phyloP scores from a whole-genome alignment of 2,888 invertebrate genomes.

The Siphonodentalium dalli region DNA sequence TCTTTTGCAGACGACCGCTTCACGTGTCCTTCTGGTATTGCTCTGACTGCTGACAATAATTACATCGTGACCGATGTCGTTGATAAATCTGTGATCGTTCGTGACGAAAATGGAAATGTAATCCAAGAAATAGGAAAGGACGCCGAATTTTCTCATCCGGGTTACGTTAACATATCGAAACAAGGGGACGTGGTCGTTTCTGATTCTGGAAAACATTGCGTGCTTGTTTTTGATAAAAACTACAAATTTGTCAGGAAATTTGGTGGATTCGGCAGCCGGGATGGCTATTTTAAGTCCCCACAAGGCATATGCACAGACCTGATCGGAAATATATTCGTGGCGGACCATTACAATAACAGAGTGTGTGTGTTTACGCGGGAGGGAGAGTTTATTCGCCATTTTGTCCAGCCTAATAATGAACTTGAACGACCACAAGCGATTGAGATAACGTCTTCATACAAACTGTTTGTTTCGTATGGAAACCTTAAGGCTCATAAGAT shows the following conservation, averaged over 20 bases:
- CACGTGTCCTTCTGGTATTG: constrained; percentile 45
- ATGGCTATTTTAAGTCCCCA: constrained; percentile 67
- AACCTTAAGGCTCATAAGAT: constrained; percentile 38
- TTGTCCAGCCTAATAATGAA: constrained; percentile 34
- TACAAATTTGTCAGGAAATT: constrained; percentile 66
- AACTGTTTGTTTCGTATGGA: constrained; percentile 36
- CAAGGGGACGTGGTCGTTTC: constrained; percentile 65
- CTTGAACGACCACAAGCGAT: constrained; percentile 39
- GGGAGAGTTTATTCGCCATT: constrained; percentile 45
- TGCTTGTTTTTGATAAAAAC: constrained; percentile 65
- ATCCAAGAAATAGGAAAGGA: constrained; percentile 47
- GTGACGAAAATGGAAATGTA: constrained; percentile 60
- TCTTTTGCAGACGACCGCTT: constrained; percentile 42
- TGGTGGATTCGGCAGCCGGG: constrained; percentile 66
- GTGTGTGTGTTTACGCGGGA: constrained; percentile 41
- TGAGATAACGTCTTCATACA: constrained; percentile 28
- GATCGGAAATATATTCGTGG: constrained; percentile 67
- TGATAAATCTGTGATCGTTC: constrained; percentile 62
- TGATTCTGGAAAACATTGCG: constrained; percentile 68
- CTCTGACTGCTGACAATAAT: constrained; percentile 50
- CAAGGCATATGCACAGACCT: constrained; percentile 67
- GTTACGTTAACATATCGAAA: constrained; percentile 66
- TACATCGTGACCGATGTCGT: constrained; percentile 67
- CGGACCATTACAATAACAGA: constrained; percentile 67
- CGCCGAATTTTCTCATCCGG: constrained; percentile 66